These are phyloP conservation scores for Micoletzkya japonica DNA, from an alignment of 2,888 invertebrate genomes.

Conservation along the genomic window DNA sequence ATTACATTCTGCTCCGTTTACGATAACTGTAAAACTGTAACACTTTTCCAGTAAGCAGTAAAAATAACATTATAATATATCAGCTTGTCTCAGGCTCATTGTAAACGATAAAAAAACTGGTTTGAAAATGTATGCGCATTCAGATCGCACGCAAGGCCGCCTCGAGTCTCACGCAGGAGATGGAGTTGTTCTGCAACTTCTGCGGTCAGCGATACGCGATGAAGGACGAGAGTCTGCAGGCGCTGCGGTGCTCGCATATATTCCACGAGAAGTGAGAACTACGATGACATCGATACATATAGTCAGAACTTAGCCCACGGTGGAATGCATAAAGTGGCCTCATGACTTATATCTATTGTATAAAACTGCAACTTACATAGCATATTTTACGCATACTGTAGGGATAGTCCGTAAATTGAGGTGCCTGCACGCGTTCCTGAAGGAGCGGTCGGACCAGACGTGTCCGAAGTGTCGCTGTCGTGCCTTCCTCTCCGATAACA, in stretches of 20 bases:
- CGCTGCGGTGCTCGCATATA: conserved; percentile 63
- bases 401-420: conserved; percentile 33
- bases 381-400: neutral
- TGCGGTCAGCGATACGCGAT: conserved; percentile 65
- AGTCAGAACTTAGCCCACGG: neutral
- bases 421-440: conserved; percentile 55
- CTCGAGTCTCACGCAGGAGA: conserved; percentile 63
- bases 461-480: conserved; percentile 60
- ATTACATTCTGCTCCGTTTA: neutral
- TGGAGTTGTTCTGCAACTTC: conserved; percentile 67
- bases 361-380: neutral
- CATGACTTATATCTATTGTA: neutral
- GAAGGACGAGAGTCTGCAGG: conserved; percentile 61
- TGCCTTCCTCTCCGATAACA: conserved; percentile 56
- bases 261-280: conserved; percentile 60
- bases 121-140: neutral
- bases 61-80: too few relatives aligned
- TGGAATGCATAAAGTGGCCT: neutral
- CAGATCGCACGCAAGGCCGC: conserved; percentile 31
- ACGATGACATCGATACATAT: neutral
- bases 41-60: too few relatives aligned
- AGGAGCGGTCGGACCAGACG: conserved; percentile 51
- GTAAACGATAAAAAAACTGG: neutral
- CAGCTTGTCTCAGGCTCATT: neutral
- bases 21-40: too few relatives aligned